Conservation (phyloP, 1,140 invertebrate species). For the Cotesia vestalis region DNA sequence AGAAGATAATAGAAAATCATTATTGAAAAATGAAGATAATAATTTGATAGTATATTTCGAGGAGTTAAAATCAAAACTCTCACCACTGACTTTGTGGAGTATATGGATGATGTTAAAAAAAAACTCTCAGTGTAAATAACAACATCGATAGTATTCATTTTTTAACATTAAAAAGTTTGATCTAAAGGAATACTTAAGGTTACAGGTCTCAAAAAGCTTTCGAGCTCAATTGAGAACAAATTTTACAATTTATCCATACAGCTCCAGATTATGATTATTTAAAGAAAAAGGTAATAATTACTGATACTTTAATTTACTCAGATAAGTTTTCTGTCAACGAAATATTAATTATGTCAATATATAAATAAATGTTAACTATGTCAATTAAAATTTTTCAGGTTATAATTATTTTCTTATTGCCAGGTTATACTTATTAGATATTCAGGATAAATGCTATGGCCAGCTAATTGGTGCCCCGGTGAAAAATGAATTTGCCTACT, state of each 20-base stretch:
- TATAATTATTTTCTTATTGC: constrained; percentile 21
- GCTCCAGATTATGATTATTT: background rate
- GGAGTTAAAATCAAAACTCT: no score
- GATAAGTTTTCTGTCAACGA: background rate
- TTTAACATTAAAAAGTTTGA: background rate
- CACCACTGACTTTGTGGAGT: no score
- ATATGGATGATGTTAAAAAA: background rate
- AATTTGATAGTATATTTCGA: no score
- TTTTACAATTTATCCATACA: background rate
- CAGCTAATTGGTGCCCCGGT: no score
- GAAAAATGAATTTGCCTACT: no score
- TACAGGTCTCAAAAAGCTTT: background rate
- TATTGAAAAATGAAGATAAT: no score
- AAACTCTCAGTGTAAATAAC: background rate
- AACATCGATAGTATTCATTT: background rate
- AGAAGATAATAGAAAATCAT: no score
- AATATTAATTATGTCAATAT: no score
- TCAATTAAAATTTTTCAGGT: constrained; percentile 10
- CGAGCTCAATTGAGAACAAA: background rate
- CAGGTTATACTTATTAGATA: no score
- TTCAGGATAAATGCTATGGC: no score
- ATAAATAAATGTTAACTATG: background rate
- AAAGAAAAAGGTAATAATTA: constrained; percentile 13
- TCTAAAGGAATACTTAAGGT: background rate
- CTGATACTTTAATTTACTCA: background rate